phyloP scores from a whole-genome alignment of 2,888 invertebrate species.

The Cerceris rybyensis region DNA sequence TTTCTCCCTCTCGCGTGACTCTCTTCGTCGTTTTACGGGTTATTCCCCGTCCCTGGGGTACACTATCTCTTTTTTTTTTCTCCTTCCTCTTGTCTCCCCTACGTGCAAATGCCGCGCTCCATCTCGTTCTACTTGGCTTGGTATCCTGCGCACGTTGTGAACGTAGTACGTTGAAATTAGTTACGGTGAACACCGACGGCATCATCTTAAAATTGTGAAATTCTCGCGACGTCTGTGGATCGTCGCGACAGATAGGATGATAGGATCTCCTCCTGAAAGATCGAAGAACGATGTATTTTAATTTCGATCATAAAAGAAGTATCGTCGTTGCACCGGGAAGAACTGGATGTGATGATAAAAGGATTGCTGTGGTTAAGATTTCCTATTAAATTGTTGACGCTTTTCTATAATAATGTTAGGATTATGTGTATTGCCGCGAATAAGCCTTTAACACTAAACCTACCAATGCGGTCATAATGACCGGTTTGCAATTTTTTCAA shows the following conservation, averaged over 20 bases:
- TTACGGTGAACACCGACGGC: slow-evolving; percentile 21
- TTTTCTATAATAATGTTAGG: too few relatives aligned
- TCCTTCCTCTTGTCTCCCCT: slow-evolving; percentile 29
- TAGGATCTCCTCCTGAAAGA: too few relatives aligned
- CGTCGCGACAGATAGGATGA: too few relatives aligned
- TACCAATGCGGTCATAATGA: too few relatives aligned
- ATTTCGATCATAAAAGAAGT: too few relatives aligned
- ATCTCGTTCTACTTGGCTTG: slow-evolving; percentile 50
- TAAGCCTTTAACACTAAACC: too few relatives aligned
- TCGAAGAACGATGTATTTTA: not conserved
- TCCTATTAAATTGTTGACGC: too few relatives aligned
- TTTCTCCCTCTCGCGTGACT: slow-evolving; percentile 24
- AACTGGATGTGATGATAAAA: too few relatives aligned
- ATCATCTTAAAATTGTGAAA: slow-evolving; percentile 1
- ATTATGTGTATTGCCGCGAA: too few relatives aligned
- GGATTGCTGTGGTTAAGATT: too few relatives aligned
- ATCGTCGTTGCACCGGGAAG: too few relatives aligned
- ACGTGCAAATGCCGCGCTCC: slow-evolving; percentile 56
- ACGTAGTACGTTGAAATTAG: slow-evolving; percentile 37
- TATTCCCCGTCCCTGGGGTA: slow-evolving; percentile 53
- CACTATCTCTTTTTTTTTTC: slow-evolving; percentile 52
- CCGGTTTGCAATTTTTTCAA: too few relatives aligned
- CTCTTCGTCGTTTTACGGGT: slow-evolving; percentile 43
- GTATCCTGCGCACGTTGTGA: slow-evolving; percentile 43
- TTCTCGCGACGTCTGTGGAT: not conserved